Evolutionary conservation across 2,888 invertebrate genomes (phyloP), one percentile per base, ranked within the genome.

Genomic region (Rutpela maculata): DNA sequence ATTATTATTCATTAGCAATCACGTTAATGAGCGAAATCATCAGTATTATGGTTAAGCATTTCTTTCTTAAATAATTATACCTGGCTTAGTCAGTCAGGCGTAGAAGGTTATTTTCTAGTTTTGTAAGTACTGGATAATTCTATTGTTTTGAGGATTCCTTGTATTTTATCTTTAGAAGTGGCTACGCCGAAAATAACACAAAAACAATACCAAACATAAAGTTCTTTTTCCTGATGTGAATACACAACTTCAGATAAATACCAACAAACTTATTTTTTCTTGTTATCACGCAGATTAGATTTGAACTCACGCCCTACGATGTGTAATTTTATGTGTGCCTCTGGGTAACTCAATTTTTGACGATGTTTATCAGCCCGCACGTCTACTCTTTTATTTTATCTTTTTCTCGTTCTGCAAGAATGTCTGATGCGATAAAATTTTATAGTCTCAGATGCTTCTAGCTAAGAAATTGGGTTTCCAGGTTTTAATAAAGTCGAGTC

Each of bases 371-470:
- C 31, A 63, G 7, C 35, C 15, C n/a, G 17, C 17, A 31, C 43
- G 31, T 22, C 59, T 26, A 19, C 19, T 62, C 62, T 35, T n/a
- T 31, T 63, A 35, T 35, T 63, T 63, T n/a, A 63, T 63, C 18
- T 35, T 63, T 22, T 63, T n/a, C 62, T 35, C 3, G 62, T 17
- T 10, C 17, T 35, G 62, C 31, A 31, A 18, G 62, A 35, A 63
- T 5, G n/a, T 50, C 50, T 50, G 35, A 31, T 17, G 17, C 62
- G 31, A 63, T 63, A 63, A 63, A 63, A 35, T 63, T 63, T 63
- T 63, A 63, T 35, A 18, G 35, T 10, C 35, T 17, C 62, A 35
- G 62, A 35, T 35, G 35, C 17, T 63, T 4, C 35, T 18, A 10
- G 31, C n/a, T 35, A 35, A 35, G 62, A 10, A 63, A 31, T 10